Conservation (phyloP, 2,888 invertebrate species). For the Doris montereyensis region DNA sequence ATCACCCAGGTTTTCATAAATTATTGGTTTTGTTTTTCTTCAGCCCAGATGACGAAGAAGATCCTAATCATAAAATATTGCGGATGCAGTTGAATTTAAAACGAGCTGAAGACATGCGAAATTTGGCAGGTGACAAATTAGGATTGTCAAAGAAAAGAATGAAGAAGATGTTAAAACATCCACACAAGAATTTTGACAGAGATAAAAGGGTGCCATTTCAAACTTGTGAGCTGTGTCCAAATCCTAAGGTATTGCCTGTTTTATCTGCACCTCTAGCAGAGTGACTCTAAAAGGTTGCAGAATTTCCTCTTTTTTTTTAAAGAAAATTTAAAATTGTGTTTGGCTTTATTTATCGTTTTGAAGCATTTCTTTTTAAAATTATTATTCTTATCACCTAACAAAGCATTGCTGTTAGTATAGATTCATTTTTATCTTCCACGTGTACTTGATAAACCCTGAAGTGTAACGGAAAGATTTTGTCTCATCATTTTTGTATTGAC, state of each 20-base stretch:
- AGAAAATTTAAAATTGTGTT: too few species aligned
- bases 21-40: slow-evolving; percentile 18
- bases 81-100: slow-evolving; percentile 72
- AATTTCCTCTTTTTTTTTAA: not conserved
- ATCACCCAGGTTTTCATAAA: not conserved
- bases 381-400: too few species aligned
- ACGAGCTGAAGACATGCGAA: slow-evolving; percentile 56
- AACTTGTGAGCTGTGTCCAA: slow-evolving; percentile 59
- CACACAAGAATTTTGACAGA: slow-evolving; percentile 76
- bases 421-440: too few species aligned
- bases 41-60: slow-evolving; percentile 50
- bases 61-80: slow-evolving; percentile 80
- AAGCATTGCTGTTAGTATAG: too few species aligned
- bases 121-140: slow-evolving; percentile 49
- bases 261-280: not conserved
- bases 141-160: slow-evolving; percentile 84
- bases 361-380: too few species aligned
- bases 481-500: too few species aligned
- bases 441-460: too few species aligned
- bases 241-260: slow-evolving; percentile 57
- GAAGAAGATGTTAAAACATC: slow-evolving; percentile 86
- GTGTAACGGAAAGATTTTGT: too few species aligned
- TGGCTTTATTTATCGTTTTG: too few species aligned
- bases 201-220: slow-evolving; percentile 56
- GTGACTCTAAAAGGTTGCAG: not conserved